These are phyloP conservation scores for Smithornis capensis DNA, from an alignment of 2,113 vertebrate species.

Conservation along the genomic window DNA sequence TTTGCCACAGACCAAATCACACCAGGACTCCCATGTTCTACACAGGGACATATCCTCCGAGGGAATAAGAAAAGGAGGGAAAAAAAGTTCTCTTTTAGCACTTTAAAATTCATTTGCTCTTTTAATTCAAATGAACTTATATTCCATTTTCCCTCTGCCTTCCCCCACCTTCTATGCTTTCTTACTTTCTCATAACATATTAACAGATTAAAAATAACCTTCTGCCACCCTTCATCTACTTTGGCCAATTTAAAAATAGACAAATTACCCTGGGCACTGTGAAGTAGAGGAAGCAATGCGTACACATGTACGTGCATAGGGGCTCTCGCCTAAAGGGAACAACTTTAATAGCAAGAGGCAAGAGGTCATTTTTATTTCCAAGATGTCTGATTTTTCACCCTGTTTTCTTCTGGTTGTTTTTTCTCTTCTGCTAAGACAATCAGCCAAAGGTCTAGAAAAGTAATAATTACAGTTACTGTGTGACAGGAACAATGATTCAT, in stretches of 20 bases:
- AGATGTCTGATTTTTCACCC: background rate
- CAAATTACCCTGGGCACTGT: background rate
- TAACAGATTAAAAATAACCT: constrained; percentile 40
- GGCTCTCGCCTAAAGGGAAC: background rate
- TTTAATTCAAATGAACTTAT: background rate
- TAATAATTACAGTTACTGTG: constrained; percentile 4
- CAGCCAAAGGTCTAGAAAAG: background rate
- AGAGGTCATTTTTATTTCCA: constrained; percentile 13
- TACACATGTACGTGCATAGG: background rate
- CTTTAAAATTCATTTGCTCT: background rate
- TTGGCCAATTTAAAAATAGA: constrained; percentile 4
- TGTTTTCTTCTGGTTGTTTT: background rate
- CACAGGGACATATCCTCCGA: background rate
- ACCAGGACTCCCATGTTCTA: background rate
- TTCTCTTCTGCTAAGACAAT: background rate
- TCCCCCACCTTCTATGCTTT: background rate
- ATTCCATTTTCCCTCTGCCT: background rate
- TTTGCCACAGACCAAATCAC: background rate
- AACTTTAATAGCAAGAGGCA: background rate
- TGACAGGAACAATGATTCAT: background rate
- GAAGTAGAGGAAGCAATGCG: background rate
- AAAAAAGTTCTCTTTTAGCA: no score
- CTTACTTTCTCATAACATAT: background rate
- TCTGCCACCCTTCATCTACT: constrained; percentile 22
- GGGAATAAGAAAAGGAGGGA: background rate